These are phyloP conservation scores for Cyprinus carpio DNA, from an alignment of 2,113 vertebrate genomes.

Conservation along the genomic window DNA sequence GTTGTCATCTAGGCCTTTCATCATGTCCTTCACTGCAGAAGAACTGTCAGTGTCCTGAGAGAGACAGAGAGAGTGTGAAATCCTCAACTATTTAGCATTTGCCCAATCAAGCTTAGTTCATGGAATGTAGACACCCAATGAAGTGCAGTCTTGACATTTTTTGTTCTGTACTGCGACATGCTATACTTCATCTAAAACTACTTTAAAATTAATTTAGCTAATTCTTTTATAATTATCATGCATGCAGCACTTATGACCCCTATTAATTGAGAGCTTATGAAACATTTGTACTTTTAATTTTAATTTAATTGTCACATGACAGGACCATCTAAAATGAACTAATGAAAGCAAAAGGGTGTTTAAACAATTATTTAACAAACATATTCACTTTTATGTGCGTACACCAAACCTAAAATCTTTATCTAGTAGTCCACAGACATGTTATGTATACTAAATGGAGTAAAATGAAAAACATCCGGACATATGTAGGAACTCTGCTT, in stretches of 20 bases:
- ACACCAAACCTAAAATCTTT: background rate
- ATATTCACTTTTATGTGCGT: background rate
- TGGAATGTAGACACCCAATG: background rate
- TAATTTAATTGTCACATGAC: background rate
- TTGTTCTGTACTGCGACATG: background rate
- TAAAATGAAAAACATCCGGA: background rate
- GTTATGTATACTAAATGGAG: background rate
- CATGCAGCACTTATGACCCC: background rate
- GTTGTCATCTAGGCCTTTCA: slow-evolving; percentile 69
- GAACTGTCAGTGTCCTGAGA: slow-evolving; percentile 66
- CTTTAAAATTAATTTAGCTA: background rate
- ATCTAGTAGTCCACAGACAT: background rate
- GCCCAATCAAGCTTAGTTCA: background rate
- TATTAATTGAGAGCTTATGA: background rate
- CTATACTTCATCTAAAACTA: background rate
- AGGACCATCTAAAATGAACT: background rate
- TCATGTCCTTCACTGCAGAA: slow-evolving; percentile 69
- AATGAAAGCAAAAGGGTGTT: background rate
- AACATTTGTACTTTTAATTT: background rate
- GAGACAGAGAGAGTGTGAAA: slow-evolving; percentile 16
- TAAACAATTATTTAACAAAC: background rate
- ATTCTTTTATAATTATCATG: background rate
- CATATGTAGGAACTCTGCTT: slow-evolving; percentile 10
- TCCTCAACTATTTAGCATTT: background rate
- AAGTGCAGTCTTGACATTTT: background rate